phyloP scores from a whole-genome alignment of 2,113 vertebrate genomes.

The Protobothrops flavoviridis region DNA sequence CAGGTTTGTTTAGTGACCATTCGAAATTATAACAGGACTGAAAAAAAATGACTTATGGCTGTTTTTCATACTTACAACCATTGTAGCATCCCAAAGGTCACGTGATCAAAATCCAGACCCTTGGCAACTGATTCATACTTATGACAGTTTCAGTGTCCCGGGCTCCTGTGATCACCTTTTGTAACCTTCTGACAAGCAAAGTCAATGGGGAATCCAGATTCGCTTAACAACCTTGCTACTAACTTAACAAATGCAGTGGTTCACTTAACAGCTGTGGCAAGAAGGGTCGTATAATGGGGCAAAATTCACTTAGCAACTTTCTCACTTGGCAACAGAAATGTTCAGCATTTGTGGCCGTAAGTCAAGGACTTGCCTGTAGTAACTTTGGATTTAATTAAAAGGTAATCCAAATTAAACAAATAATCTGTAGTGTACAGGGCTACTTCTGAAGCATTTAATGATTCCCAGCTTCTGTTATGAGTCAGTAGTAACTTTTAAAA shows the following conservation, averaged over 20 bases:
- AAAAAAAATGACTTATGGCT: neutral
- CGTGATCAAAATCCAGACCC: neutral
- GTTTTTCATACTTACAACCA: neutral
- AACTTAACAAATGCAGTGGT: neutral
- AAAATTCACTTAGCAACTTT: neutral
- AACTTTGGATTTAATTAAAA: neutral
- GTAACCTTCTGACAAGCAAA: neutral
- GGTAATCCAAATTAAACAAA: neutral
- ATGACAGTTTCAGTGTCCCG: neutral
- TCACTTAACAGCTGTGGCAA: neutral
- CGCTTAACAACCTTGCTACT: neutral
- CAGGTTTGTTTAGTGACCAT: neutral
- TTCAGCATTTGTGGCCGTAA: neutral
- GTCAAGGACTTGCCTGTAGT: neutral
- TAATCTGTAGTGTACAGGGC: neutral
- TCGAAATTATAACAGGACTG: neutral
- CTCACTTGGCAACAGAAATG: neutral
- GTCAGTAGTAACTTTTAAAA: neutral
- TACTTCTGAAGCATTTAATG: neutral
- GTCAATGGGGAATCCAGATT: neutral
- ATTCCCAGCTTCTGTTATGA: neutral
- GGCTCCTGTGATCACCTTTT: neutral
- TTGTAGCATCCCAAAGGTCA: neutral
- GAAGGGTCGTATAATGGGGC: neutral
- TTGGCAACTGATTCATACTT: neutral